Evolutionary conservation across 1,140 invertebrate genomes (phyloP).

Genomic region (Hetaerina americana): DNA sequence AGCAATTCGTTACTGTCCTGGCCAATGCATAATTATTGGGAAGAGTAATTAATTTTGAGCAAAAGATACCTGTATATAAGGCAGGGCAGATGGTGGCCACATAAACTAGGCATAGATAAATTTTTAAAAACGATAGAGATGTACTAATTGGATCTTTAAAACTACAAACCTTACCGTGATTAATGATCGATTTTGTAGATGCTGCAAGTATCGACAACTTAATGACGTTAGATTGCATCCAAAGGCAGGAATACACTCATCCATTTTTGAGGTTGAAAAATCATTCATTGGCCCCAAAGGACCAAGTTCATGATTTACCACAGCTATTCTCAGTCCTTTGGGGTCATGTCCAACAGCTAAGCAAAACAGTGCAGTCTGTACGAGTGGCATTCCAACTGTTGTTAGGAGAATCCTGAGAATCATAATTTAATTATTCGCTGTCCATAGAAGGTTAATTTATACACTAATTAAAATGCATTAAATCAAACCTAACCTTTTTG

Average conservation of each 20-base stretch:
- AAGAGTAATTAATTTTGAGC: too few species aligned
- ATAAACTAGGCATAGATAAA: too few species aligned
- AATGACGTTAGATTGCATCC: constrained; percentile 51
- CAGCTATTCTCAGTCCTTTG: constrained; percentile 60
- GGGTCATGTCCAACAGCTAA: constrained; percentile 86
- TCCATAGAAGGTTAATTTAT: too few species aligned
- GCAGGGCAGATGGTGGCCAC: too few species aligned
- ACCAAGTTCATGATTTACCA: constrained; percentile 71
- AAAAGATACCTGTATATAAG: too few species aligned
- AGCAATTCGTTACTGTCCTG: too few species aligned
- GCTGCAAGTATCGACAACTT: constrained; percentile 53
- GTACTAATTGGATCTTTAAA: too few species aligned
- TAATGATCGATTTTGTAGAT: constrained; percentile 44
- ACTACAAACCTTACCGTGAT: constrained; percentile 49
- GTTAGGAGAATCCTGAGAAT: constrained; percentile 64
- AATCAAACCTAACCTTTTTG: not conserved
- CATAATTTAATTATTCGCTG: not conserved
- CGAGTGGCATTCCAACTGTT: constrained; percentile 78
- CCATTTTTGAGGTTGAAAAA: constrained; percentile 40
- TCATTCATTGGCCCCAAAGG: constrained; percentile 60
- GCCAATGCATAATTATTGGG: too few species aligned
- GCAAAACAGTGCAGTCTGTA: constrained; percentile 90
- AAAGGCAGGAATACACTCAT: constrained; percentile 23
- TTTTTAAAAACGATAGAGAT: too few species aligned
- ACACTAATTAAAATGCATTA: not conserved